These are phyloP conservation scores for Drosophila acutilabella DNA, from an alignment of 2,888 invertebrate species.

Conservation along the genomic window DNA sequence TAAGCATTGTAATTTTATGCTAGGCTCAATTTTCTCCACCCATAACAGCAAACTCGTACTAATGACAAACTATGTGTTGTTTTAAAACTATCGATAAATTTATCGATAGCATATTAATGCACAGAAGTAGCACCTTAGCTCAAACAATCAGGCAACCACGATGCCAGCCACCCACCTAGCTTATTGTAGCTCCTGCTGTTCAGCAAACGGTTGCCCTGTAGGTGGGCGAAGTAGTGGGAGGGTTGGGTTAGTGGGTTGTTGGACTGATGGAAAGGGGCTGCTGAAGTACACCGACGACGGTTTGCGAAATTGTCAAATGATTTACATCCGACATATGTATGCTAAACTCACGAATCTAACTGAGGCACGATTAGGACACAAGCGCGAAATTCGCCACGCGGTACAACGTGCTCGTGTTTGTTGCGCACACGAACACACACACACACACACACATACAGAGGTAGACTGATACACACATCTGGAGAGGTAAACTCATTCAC, in stretches of 20 bases:
- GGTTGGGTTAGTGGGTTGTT: constrained; percentile 1
- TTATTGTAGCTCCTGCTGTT: neutral
- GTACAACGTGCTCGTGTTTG: constrained; percentile 67
- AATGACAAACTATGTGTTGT: too few species aligned
- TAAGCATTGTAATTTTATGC: too few species aligned
- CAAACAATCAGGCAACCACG: neutral
- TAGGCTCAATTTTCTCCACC: too few species aligned
- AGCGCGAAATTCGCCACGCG: constrained; percentile 67
- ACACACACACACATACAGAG: constrained; percentile 14
- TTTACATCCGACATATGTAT: constrained; percentile 83
- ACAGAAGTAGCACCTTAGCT: neutral
- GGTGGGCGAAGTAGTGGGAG: neutral
- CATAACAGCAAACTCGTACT: too few species aligned
- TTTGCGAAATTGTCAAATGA: constrained; percentile 81
- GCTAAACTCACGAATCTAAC: constrained; percentile 82
- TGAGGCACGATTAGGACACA: constrained; percentile 82
- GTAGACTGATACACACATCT: constrained; percentile 15
- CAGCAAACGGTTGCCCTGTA: constrained; percentile 24
- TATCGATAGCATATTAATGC: constrained; percentile 3
- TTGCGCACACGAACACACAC: constrained; percentile 26
- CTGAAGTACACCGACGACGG: constrained; percentile 18
- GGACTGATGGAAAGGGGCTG: neutral
- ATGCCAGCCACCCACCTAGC: constrained; percentile 23
- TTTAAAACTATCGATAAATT: neutral
- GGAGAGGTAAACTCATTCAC: constrained; percentile 37